Base-by-base conservation (phyloP, 2,797 vertebrate genomes). In the Melanotaenia trifasciata region DNA sequence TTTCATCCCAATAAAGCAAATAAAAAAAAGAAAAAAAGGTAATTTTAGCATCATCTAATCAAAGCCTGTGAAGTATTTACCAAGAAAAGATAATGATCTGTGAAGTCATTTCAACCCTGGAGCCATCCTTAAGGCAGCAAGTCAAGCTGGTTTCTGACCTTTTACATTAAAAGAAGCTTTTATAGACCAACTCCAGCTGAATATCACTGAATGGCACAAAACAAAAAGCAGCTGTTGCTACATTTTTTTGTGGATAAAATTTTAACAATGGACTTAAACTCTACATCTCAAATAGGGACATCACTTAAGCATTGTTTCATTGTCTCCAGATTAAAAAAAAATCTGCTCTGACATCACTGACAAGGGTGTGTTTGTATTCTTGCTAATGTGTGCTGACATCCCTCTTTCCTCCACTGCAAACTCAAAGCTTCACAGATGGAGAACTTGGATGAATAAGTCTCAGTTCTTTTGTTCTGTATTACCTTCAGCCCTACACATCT, bases 101-200 rank as follows among this genome's bases (percentile, higher is more conserved):
- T 45, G 32, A 32, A 47, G 58, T 74, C 14, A 51, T 76, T 63
- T 59, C 64, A 62, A 56, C 8, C 20, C 57, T 43, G 35, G 7
- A 60, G 47, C 0, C 0, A 32, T 20, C 64, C 64, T 50, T 35
- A 28, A 63, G 35, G 58, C 33, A 64, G 5, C 0, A 2, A 54
- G 32, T 14, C 72, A 1, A 67, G 10, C 45, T 40, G 54, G 5
- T 67, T 60, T 70, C 12, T 71, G 59, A 79, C 53, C 26, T 74
- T 80, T 74, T 68, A 58, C n/a, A 74, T 45, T 65, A 26, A 83
- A 54, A 51, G 33, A 33, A 54, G 35, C 51, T 66, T 67, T 54
- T 64, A 56, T 40, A 58, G 36, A 54, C 43, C 32, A 32, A 59
- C 33, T 28, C 0, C 0, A 53, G 33, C 5, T 32, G 61, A 66